Conservation (phyloP, 2,113 vertebrate species). For the Neopipo cinnamomea region DNA sequence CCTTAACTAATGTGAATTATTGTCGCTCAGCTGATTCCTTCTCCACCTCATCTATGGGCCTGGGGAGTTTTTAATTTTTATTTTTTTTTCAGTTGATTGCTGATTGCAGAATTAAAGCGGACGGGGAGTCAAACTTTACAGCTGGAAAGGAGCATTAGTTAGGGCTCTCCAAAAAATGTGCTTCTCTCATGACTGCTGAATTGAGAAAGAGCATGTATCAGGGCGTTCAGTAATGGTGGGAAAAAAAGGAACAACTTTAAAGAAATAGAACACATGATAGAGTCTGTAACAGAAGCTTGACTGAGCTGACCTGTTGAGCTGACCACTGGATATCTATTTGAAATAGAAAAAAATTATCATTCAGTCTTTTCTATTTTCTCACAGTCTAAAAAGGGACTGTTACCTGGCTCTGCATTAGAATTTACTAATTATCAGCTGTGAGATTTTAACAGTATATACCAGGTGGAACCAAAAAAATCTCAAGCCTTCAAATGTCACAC, state of each 20-base stretch:
- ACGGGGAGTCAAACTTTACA: not conserved
- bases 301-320: not conserved
- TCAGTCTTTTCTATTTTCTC: not conserved
- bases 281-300: not conserved
- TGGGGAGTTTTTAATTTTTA: not conserved
- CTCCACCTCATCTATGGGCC: not conserved
- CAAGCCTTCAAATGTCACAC: not conserved
- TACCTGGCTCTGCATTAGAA: not conserved
- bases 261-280: not conserved
- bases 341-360: not conserved
- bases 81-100: not conserved
- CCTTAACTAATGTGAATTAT: not conserved
- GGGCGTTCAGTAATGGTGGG: not conserved
- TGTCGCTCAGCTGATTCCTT: fast-evolving
- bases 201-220: not conserved
- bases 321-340: not conserved
- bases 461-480: not conserved
- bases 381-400: not conserved
- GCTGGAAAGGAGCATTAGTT: not conserved
- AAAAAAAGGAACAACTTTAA: not conserved
- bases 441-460: not conserved
- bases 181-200: not conserved
- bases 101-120: not conserved
- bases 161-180: fast-evolving
- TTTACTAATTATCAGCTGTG: not conserved